Conservation (phyloP, 2,888 invertebrate genomes). For the Leptinotarsa rubiginosa region DNA sequence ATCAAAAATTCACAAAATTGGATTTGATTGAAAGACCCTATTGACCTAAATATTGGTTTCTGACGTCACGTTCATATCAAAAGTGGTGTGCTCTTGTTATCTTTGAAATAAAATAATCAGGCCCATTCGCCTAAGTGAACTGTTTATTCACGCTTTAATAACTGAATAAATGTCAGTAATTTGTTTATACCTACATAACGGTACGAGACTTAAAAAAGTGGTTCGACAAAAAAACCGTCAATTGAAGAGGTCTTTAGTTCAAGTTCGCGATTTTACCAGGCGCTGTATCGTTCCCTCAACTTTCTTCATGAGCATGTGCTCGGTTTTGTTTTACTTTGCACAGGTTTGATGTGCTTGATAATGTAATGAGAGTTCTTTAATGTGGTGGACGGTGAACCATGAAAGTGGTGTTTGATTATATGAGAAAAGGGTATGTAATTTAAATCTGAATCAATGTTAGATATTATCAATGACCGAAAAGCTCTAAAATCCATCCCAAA, state of each 20-base stretch:
- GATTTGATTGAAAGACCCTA: too few relatives aligned
- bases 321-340: slow-evolving; percentile 35
- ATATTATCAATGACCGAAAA: not conserved
- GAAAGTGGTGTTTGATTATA: not conserved
- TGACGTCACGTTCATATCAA: slow-evolving; percentile 14
- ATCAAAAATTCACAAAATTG: too few relatives aligned
- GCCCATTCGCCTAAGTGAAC: slow-evolving; percentile 37
- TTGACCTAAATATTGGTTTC: too few relatives aligned
- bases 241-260: slow-evolving; percentile 50
- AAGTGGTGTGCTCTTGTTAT: slow-evolving; percentile 17
- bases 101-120: slow-evolving; percentile 29
- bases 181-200: slow-evolving; percentile 60
- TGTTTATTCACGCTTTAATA: slow-evolving; percentile 62
- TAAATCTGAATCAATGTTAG: not conserved
- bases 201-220: slow-evolving; percentile 55
- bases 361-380: not conserved
- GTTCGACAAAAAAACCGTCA: slow-evolving; percentile 49
- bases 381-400: not conserved
- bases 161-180: slow-evolving; percentile 63
- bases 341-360: slow-evolving; percentile 22
- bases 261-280: slow-evolving; percentile 49
- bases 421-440: not conserved
- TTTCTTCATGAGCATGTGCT: slow-evolving; percentile 41
- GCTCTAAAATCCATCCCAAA: not conserved
- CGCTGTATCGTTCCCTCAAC: slow-evolving; percentile 34